Evolutionary conservation across 2,888 invertebrate species (phyloP).

Genomic region (Netelia inedita): DNA sequence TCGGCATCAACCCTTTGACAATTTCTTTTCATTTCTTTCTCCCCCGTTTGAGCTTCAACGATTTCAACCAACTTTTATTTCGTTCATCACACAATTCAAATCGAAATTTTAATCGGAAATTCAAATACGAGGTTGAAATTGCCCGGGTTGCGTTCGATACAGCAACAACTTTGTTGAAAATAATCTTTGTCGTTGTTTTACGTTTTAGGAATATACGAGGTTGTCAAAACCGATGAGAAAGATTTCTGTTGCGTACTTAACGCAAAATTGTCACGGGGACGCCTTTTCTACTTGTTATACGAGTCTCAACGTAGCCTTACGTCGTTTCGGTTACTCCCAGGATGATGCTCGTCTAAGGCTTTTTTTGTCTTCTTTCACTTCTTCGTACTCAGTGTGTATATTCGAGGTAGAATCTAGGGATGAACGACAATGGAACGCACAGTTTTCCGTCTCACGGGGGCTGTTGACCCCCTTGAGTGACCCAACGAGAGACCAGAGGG

Average conservation of each 20-base stretch:
- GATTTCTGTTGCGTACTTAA: conserved; percentile 75
- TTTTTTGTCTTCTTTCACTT: conserved; percentile 9
- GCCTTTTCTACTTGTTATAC: neutral
- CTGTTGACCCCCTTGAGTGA: conserved; percentile 80
- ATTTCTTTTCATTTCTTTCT: conserved; percentile 20
- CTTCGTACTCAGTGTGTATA: conserved; percentile 32
- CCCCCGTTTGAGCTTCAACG: conserved; percentile 46
- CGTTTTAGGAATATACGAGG: neutral
- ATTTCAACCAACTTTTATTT: conserved; percentile 42
- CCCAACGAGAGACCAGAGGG: conserved; percentile 49
- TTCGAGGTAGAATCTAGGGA: conserved; percentile 26
- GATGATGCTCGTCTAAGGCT: neutral
- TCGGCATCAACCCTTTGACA: neutral
- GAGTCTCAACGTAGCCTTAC: neutral
- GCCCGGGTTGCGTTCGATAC: neutral
- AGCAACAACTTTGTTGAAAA: neutral
- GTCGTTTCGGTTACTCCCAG: neutral
- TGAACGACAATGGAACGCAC: conserved; percentile 34
- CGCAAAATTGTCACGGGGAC: conserved; percentile 76
- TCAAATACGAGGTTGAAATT: neutral
- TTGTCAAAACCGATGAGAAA: conserved; percentile 69
- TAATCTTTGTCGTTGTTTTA: neutral
- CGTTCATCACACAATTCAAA: conserved; percentile 43
- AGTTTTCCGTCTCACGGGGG: conserved; percentile 75
- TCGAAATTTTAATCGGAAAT: conserved; percentile 34